Evolutionary conservation across 2,888 invertebrate species (phyloP), one percentile per base, ranked within the genome.

Genomic region (Stenurella melanura): DNA sequence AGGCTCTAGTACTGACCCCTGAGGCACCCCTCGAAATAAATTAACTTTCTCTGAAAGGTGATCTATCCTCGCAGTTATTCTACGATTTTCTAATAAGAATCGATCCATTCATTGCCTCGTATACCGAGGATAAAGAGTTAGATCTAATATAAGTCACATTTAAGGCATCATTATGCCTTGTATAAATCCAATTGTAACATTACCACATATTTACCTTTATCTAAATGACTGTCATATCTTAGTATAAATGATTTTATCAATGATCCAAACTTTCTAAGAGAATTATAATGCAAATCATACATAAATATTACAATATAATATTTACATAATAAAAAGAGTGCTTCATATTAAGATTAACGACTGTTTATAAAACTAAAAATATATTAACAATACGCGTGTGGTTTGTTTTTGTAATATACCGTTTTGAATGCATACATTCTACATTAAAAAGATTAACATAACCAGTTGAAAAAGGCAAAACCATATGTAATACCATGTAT

Each of bases 301-400:
- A 2, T 42, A 15, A 12, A n/a, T 7, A n/a, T 26, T n/a, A 15
- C n/a, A 26, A 61, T 6, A 61, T 4, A 17, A 12, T n/a, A 17
- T 34, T 30, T 63, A 17, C 61, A 63, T 63, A 63, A 63, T n/a
- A 61, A 63, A 60, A 26, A 26, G n/a, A n/a, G 60, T 61, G 15
- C 6, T 30, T 11, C 5, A 26, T 61, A 9, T 30, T n/a, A n/a
- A n/a, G n/a, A n/a, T n/a, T n/a, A 30, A 61, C 3, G 30, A 26
- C 10, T 18, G 61, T 9, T 18, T 34, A 34, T 63, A 15, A 34
- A 63, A 9, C 30, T 63, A 63, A 26, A 30, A 17, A n/a, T 34
- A 17, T 30, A 34, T 63, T 63, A 17, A 63, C 17, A 63, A 30
- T 34, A 17, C 3, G 5, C 34, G 15, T 50, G 34, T 34, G 12